Base-by-base conservation (phyloP, 1,140 invertebrate genomes). In the Achroia grisella region DNA sequence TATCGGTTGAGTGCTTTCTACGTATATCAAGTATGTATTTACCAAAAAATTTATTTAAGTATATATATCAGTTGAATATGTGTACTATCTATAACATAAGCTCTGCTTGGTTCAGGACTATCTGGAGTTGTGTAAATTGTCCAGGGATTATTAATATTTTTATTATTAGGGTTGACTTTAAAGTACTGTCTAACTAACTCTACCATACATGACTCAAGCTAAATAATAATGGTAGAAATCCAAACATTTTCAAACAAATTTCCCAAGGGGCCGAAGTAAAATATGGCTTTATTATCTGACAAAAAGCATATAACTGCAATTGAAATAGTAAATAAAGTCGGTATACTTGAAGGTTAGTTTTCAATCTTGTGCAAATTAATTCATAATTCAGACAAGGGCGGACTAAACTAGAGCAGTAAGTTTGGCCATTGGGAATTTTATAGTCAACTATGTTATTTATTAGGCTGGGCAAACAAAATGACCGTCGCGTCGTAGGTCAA, bases 301-400 rank as follows among this genome's bases (percentile, higher is more conserved):
- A 47, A 48, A 48, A 45, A 48, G 56, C 28, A 44, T 27, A 23
- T 42, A 52, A 52, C 48, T 51, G 44, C 46, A 41, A 42, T 44
- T 32, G 61, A 67, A 68, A 68, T 68, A 49, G 54, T n/a, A n/a
- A n/a, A n/a, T n/a, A n/a, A n/a, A n/a, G 49, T 58, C 54, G 49
- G 52, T 57, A 73, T 72, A 76, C 71, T 76, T 72, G 48, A 62
- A 70, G 74, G 56, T 74, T 73, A 63, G 61, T 78, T 78, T 74
- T 76, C 69, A 76, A 76, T 76, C 66, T 70, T 65, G 59, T 58
- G 62, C 56, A 71, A 72, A 54, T 67, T 68, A 61, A 54, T 67
- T 69, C 68, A 76, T 75, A 79, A 79, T 76, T 71, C 56, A 68
- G 56, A 39, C 66, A 58, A 56, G 12, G n/a, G 72, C 53, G 17